Percentiles rank a stretch among this genome's conserved stretches.
Evolutionary conservation across 2,113 vertebrate genomes (phyloP).

Genomic region (Origma solitaria): DNA sequence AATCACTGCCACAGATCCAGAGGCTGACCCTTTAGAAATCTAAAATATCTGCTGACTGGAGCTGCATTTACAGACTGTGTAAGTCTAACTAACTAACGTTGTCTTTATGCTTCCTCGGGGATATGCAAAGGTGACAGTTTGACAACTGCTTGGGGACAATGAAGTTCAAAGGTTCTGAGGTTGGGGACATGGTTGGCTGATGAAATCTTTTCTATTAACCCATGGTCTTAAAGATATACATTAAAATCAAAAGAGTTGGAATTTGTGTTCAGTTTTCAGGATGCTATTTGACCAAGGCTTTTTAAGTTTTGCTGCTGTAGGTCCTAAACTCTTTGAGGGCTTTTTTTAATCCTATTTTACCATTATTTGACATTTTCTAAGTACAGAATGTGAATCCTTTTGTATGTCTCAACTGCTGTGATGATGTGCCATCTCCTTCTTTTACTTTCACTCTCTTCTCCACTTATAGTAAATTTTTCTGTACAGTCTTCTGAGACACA

Average conservation of each 20-base stretch:
- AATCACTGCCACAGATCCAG: not conserved
- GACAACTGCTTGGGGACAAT: constrained; percentile 16
- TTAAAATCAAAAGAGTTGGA: not conserved
- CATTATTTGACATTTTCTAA: not conserved
- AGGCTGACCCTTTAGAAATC: not conserved
- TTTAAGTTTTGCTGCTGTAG: not conserved
- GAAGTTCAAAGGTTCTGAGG: constrained; percentile 1
- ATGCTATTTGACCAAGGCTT: not conserved
- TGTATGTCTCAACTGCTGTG: not conserved
- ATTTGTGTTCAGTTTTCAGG: not conserved
- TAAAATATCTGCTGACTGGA: not conserved
- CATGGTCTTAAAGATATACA: not conserved
- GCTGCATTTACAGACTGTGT: not conserved
- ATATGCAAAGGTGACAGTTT: constrained; percentile 13
- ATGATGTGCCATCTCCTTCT: not conserved
- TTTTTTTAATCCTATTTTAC: not conserved
- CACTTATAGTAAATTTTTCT: not conserved
- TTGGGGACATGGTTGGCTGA: not conserved
- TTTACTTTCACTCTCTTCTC: not conserved
- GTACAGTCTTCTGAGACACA: not conserved
- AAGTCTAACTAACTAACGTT: not conserved
- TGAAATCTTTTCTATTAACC: not conserved
- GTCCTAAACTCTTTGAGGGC: accelerated
- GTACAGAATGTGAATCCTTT: not conserved
- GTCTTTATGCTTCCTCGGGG: not conserved